Percentiles rank a stretch among this genome's conserved stretches.
These are phyloP conservation scores for Nomada fabriciana DNA, from an alignment of 2,888 invertebrate genomes.

Conservation along the genomic window DNA sequence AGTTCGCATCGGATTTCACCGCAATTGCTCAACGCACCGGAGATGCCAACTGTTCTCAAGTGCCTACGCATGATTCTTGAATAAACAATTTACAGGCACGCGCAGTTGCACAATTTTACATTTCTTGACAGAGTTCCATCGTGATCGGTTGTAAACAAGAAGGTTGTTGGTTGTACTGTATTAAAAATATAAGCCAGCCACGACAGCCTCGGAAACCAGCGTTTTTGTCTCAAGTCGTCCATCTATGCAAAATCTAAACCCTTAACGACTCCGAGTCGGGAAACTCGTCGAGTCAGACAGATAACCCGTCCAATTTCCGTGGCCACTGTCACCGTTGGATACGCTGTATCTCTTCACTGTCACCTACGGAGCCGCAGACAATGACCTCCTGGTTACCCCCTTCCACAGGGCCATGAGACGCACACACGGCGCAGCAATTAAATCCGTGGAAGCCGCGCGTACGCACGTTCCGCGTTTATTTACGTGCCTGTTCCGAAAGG, in stretches of 20 bases:
- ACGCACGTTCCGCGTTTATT: constrained; percentile 56
- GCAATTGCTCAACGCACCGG: constrained; percentile 29
- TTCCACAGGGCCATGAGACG: constrained; percentile 8
- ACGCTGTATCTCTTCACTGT: constrained; percentile 35
- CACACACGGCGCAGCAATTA: constrained; percentile 47
- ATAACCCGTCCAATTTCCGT: constrained; percentile 23
- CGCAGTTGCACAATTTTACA: background rate
- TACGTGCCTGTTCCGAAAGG: constrained; percentile 27
- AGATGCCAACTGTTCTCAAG: constrained; percentile 7
- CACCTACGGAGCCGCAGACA: constrained; percentile 34
- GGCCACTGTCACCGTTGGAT: constrained; percentile 57
- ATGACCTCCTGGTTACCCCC: constrained; percentile 33
- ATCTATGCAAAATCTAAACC: constrained; percentile 54
- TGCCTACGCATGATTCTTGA: constrained; percentile 20
- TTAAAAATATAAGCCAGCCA: constrained; percentile 47
- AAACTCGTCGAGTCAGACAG: constrained; percentile 9
- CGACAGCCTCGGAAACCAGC: constrained; percentile 60
- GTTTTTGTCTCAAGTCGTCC: constrained; percentile 54
- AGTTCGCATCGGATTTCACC: constrained; percentile 36
- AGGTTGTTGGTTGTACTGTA: constrained; percentile 1
- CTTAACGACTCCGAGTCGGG: constrained; percentile 14
- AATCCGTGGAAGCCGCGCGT: constrained; percentile 34
- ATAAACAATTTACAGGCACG: constrained; percentile 30
- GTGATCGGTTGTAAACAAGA: background rate
- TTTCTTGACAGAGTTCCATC: background rate